These are phyloP conservation scores for Rhincodon typus DNA, from an alignment of 2,797 vertebrate species.

Conservation along the genomic window DNA sequence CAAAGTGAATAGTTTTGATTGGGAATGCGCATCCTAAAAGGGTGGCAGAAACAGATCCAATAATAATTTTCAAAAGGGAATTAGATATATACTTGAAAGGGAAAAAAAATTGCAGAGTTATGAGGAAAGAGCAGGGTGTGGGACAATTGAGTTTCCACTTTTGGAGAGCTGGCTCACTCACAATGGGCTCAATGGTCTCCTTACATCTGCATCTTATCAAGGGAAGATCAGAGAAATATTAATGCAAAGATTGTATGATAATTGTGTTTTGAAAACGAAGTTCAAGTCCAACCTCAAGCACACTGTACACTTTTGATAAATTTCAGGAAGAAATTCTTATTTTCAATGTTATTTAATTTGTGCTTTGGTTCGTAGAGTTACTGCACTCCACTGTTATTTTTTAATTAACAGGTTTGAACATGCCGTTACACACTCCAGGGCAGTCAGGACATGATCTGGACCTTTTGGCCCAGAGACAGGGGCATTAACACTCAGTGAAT, in stretches of 20 bases:
- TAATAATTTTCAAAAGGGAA: not conserved
- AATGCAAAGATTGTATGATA: not conserved
- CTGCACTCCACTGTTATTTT: not conserved
- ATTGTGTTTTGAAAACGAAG: not conserved
- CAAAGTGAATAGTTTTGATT: not conserved
- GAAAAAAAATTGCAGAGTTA: not conserved
- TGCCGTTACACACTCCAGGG: too few relatives aligned
- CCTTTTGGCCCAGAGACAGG: too few relatives aligned
- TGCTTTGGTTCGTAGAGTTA: not conserved
- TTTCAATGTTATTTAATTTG: not conserved
- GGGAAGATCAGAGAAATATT: not conserved
- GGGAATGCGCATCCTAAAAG: not conserved
- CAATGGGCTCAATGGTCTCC: not conserved
- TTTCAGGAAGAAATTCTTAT: not conserved
- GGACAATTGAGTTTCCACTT: not conserved
- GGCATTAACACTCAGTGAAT: too few relatives aligned
- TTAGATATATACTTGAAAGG: not conserved
- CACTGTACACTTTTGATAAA: not conserved
- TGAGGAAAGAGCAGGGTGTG: not conserved
- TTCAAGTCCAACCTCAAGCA: too few relatives aligned
- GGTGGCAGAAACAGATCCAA: not conserved
- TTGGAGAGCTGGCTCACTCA: not conserved
- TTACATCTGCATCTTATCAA: not conserved
- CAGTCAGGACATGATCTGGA: too few relatives aligned
- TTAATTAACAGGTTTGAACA: too few relatives aligned